Conservation (phyloP, 2,797 vertebrate genomes). For the Streptopelia turtur region DNA sequence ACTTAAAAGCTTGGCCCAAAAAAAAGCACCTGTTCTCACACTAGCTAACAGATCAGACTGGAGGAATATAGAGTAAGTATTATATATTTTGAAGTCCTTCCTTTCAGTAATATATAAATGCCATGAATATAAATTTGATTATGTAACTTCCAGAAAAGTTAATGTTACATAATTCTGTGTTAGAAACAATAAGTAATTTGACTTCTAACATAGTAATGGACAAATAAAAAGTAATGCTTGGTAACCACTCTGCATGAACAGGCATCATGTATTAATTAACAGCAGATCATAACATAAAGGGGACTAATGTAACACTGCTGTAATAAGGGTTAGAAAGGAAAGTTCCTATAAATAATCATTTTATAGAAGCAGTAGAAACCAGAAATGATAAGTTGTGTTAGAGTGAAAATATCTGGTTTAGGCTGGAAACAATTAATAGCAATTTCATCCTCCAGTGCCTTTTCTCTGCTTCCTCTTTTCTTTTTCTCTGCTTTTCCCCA, state of each 20-base stretch:
- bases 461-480: background rate
- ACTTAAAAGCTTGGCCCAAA: constrained; percentile 83
- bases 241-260: background rate
- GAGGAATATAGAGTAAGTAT: constrained; percentile 88
- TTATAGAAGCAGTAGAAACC: constrained; percentile 26
- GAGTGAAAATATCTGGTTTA: background rate
- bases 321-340: background rate
- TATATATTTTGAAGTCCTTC: background rate
- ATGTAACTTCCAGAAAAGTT: background rate
- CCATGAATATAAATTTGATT: background rate
- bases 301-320: background rate
- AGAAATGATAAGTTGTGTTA: background rate
- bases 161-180: background rate
- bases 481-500: background rate
- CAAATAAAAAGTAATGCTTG: background rate
- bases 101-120: background rate
- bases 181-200: background rate
- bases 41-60: constrained; percentile 86
- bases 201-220: background rate
- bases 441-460: background rate
- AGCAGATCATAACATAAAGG: background rate
- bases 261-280: background rate
- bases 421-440: background rate
- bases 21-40: constrained; percentile 85
- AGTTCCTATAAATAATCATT: background rate